Evolutionary conservation across 1,140 invertebrate genomes (phyloP).

Genomic region (Chironomus striatipennis): DNA sequence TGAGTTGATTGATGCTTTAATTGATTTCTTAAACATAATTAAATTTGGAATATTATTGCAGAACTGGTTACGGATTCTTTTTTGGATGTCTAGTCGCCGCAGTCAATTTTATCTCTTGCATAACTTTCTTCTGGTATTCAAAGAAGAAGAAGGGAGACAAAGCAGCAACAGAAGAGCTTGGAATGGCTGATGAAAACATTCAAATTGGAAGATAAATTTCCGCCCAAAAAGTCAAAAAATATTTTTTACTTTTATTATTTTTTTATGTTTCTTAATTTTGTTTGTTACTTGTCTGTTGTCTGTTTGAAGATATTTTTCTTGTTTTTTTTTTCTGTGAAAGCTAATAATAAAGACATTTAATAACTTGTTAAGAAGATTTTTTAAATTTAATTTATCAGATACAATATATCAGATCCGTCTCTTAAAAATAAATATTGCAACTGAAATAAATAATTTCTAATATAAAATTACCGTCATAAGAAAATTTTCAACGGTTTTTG

Average conservation of each 20-base stretch:
- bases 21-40: constrained; percentile 24
- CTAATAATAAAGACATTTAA: background rate
- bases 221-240: no score
- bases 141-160: constrained; percentile 75
- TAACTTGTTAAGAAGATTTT: no score
- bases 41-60: constrained; percentile 31
- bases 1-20: constrained; percentile 33
- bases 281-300: background rate
- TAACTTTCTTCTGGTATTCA: constrained; percentile 69
- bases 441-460: no score
- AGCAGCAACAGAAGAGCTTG: constrained; percentile 65
- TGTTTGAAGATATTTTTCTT: no score
- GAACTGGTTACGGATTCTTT: constrained; percentile 65
- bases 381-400: no score
- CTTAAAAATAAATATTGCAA: no score
- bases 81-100: constrained; percentile 72
- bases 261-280: background rate
- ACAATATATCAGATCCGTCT: no score
- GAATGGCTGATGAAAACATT: constrained; percentile 74
- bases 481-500: no score
- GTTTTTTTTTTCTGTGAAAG: background rate
- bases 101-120: constrained; percentile 57
- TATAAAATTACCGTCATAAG: no score
- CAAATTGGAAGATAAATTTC: constrained; percentile 64
- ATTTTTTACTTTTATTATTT: no score